These are phyloP conservation scores for Phenacoccus solenopsis DNA, from an alignment of 1,140 invertebrate species.

Conservation along the genomic window DNA sequence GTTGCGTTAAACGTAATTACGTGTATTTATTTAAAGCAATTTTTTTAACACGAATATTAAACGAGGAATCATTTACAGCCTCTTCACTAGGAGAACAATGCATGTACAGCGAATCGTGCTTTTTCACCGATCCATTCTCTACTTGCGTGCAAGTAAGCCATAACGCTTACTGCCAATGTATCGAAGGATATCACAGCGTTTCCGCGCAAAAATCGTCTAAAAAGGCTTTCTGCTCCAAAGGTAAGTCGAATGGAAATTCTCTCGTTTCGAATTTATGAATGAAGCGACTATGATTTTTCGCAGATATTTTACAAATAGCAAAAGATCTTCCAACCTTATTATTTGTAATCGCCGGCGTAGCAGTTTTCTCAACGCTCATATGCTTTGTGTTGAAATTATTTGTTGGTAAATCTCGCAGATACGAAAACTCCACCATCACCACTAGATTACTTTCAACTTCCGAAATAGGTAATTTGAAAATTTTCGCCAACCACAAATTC, in stretches of 20 bases:
- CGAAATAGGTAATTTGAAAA: background rate
- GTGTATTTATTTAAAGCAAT: conserved; percentile 30
- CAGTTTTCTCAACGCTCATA: conserved; percentile 64
- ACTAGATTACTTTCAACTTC: conserved; percentile 41
- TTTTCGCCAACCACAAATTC: background rate
- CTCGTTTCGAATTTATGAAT: background rate
- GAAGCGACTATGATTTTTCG: conserved; percentile 14
- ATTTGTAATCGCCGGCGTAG: conserved; percentile 65
- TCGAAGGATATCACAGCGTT: conserved; percentile 59
- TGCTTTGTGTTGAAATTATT: conserved; percentile 76
- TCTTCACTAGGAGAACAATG: conserved; percentile 71
- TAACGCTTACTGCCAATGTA: conserved; percentile 71
- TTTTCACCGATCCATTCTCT: conserved; percentile 51
- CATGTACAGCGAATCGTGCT: conserved; percentile 62
- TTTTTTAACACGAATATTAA: background rate
- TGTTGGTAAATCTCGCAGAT: conserved; percentile 54
- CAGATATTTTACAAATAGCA: conserved; percentile 66
- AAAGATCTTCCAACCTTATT: conserved; percentile 68
- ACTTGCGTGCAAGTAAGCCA: conserved; percentile 67
- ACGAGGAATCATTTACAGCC: background rate
- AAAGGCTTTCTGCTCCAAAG: background rate
- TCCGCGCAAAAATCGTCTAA: conserved; percentile 54
- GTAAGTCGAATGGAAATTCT: background rate
- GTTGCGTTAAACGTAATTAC: conserved; percentile 72
- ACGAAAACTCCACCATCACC: conserved; percentile 64